phyloP scores from a whole-genome alignment of 2,797 vertebrate genomes.

The Pangasius macronema region DNA sequence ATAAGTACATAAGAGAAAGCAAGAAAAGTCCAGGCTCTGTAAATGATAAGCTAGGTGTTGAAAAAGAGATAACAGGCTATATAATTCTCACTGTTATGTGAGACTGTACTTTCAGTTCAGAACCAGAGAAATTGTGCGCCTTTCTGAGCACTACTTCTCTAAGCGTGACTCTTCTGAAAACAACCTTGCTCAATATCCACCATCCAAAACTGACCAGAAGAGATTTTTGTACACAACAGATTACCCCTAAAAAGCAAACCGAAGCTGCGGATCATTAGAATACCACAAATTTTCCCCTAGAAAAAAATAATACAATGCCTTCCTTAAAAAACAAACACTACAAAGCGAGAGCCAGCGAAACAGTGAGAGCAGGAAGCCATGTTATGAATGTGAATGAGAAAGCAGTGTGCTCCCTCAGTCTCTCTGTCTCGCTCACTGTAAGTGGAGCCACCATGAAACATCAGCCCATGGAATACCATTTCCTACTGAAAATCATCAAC shows the following conservation, averaged over 20 bases:
- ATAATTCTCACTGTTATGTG: background rate
- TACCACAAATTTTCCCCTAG: background rate
- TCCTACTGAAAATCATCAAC: background rate
- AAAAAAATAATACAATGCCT: background rate
- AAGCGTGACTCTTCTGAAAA: background rate
- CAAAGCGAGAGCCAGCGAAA: background rate
- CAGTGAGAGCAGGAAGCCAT: slow-evolving; percentile 37
- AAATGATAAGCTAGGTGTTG: background rate
- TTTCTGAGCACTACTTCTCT: background rate
- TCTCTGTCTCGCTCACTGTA: slow-evolving; percentile 6
- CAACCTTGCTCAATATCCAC: background rate
- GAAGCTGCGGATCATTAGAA: background rate
- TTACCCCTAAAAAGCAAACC: background rate
- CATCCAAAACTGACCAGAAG: background rate
- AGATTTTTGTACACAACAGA: background rate
- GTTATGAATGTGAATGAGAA: slow-evolving; percentile 47
- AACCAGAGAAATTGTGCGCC: too few relatives aligned
- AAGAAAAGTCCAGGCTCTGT: background rate
- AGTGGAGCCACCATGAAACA: slow-evolving; percentile 8
- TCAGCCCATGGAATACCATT: background rate
- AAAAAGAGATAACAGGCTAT: background rate
- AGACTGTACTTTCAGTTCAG: background rate
- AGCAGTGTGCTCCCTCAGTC: slow-evolving; percentile 1
- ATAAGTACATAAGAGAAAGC: background rate
- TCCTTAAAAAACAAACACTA: background rate